phyloP scores from a whole-genome alignment of 37 sponge, comb jelly and placozoan species.

The Spongilla lacustris region DNA sequence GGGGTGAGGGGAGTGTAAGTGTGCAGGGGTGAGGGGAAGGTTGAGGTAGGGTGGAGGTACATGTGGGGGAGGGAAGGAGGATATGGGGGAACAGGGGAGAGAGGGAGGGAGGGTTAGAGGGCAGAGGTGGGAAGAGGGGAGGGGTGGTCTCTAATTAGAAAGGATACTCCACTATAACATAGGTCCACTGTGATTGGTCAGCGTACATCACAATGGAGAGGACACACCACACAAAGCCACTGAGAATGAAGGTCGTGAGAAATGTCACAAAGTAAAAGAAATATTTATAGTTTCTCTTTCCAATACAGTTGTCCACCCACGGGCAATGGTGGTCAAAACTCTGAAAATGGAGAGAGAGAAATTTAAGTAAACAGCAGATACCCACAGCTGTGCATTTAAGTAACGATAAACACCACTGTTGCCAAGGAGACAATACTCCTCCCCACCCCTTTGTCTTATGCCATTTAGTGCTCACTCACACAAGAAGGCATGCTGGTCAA shows the following conservation, averaged over 20 bases:
- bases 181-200: slow-evolving; percentile 9
- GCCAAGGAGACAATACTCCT: too few species aligned
- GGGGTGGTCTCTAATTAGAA: too few species aligned
- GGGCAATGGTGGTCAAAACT: slow-evolving; percentile 99
- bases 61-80: too few species aligned
- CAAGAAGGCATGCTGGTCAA: too few species aligned
- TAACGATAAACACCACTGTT: too few species aligned
- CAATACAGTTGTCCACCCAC: slow-evolving; percentile 99
- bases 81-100: too few species aligned
- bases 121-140: neutral
- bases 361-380: neutral
- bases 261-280: slow-evolving; percentile 95
- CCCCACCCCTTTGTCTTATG: too few species aligned
- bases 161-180: slow-evolving; percentile 83
- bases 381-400: too few species aligned
- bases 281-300: slow-evolving; percentile 95
- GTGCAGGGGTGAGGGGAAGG: too few species aligned
- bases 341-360: slow-evolving; percentile 42
- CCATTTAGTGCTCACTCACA: too few species aligned
- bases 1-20: too few species aligned
- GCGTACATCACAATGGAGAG: slow-evolving; percentile 62
- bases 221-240: slow-evolving; percentile 67
- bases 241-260: slow-evolving; percentile 78
- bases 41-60: too few species aligned
- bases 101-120: neutral